These are phyloP conservation scores for Semnornis frantzii DNA, from an alignment of 2,113 vertebrate species.

Conservation along the genomic window DNA sequence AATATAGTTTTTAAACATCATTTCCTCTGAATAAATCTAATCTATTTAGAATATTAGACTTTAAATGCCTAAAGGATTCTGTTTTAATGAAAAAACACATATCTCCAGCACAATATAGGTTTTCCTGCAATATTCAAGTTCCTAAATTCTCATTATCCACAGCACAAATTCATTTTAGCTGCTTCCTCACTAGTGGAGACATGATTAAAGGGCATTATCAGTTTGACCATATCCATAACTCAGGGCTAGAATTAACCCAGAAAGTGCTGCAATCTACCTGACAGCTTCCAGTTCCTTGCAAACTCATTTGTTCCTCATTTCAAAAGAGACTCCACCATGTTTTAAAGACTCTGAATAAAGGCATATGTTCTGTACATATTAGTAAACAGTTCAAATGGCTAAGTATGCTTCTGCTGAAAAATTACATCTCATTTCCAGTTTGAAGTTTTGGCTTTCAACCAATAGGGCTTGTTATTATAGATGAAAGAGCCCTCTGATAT, in stretches of 20 bases:
- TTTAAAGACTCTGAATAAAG: background rate
- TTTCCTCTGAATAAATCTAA: background rate
- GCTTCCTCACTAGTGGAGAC: background rate
- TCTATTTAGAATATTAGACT: background rate
- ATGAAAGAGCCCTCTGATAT: conserved; percentile 50
- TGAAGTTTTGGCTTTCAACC: conserved; percentile 19
- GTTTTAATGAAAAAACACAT: background rate
- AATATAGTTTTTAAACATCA: background rate
- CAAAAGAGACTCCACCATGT: background rate
- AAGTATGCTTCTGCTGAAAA: background rate
- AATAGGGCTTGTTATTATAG: conserved; percentile 6
- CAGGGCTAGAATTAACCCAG: background rate
- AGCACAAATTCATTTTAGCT: background rate
- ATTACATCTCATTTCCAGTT: conserved; percentile 11
- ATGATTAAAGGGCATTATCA: background rate
- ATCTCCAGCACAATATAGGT: background rate
- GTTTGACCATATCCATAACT: background rate
- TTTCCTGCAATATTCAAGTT: background rate
- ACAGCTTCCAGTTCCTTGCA: background rate
- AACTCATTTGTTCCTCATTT: background rate
- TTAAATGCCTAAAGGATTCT: background rate
- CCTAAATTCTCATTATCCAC: background rate
- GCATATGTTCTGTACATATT: background rate
- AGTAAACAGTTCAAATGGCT: background rate
- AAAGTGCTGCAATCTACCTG: background rate